phyloP scores from a whole-genome alignment of 2,888 invertebrate genomes.

The Eurytoma californica region DNA sequence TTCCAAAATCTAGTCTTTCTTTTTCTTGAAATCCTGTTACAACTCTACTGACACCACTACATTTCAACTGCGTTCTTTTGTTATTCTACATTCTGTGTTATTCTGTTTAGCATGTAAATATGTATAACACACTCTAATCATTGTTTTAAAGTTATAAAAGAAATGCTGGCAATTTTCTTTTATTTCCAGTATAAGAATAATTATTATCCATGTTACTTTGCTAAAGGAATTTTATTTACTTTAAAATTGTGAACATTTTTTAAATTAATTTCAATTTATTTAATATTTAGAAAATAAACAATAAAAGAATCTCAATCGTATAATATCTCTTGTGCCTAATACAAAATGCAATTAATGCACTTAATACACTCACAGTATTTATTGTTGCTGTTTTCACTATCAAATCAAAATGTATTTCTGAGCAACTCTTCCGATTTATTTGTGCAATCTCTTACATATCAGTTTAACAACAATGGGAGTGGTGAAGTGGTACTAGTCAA shows the following conservation, averaged over 20 bases:
- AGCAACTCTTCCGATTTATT: no score
- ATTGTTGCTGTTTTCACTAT: no score
- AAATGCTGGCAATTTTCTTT: background rate
- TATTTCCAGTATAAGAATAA: background rate
- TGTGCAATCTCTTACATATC: background rate
- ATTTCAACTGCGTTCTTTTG: constrained; percentile 21
- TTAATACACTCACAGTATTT: no score
- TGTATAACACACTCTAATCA: background rate
- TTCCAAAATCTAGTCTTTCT: constrained; percentile 67
- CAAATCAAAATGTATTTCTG: no score
- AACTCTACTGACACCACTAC: constrained; percentile 27
- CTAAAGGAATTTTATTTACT: background rate
- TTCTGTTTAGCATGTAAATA: background rate
- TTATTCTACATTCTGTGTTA: constrained; percentile 21
- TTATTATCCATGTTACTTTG: no score
- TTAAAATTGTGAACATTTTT: background rate
- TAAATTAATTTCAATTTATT: background rate
- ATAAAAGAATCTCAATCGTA: no score
- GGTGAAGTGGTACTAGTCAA: constrained; percentile 43
- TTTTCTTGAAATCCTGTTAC: constrained; percentile 32
- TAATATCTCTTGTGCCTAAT: no score
- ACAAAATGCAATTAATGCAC: no score
- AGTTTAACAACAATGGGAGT: constrained; percentile 4
- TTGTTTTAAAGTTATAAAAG: background rate
- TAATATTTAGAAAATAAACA: background rate